phyloP scores from a whole-genome alignment of 2,113 vertebrate genomes.

The Nannospalax galili region DNA sequence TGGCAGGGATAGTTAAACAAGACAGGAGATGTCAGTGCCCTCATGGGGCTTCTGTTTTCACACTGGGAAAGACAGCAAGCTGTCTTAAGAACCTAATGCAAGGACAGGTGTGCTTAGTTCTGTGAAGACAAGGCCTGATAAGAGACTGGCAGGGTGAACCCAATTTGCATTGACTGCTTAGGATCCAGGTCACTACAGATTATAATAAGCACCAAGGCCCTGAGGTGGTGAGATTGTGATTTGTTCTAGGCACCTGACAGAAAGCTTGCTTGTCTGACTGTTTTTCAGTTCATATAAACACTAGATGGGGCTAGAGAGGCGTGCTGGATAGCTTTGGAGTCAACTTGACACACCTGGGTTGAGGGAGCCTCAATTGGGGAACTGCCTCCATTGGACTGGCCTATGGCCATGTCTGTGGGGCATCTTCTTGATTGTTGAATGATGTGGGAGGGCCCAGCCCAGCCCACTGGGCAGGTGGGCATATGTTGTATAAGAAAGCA shows the following conservation, averaged over 20 bases:
- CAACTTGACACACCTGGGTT: too few species aligned
- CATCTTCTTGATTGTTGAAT: too few species aligned
- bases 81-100: background rate
- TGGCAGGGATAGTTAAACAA: background rate
- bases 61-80: background rate
- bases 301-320: too few species aligned
- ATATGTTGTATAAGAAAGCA: too few species aligned
- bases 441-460: too few species aligned
- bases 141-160: background rate
- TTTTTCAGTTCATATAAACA: background rate
- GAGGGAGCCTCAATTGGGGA: too few species aligned
- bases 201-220: background rate
- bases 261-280: too few species aligned
- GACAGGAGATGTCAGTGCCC: background rate
- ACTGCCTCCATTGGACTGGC: too few species aligned
- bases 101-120: background rate
- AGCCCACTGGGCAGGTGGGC: too few species aligned
- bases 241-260: background rate
- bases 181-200: background rate
- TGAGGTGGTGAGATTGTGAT: background rate
- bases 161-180: background rate
- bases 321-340: too few species aligned
- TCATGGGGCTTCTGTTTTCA: background rate
- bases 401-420: too few species aligned
- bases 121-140: background rate